Conservation (phyloP, 2,888 invertebrate genomes). For the Lithophane socia region DNA sequence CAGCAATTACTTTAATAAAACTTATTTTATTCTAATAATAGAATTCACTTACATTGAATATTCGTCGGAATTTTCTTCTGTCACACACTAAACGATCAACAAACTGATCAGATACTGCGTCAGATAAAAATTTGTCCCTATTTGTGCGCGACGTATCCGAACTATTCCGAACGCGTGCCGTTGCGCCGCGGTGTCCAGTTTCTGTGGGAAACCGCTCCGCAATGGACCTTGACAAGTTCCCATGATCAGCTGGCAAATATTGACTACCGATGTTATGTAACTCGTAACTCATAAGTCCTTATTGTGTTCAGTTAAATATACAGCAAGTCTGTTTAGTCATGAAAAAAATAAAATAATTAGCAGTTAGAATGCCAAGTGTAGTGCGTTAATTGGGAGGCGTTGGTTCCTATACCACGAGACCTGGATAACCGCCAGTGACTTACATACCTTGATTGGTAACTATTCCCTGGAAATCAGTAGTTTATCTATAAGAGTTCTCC, state of each 20-base stretch:
- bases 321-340: too few relatives aligned
- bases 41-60: not conserved
- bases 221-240: constrained; percentile 70
- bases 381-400: not conserved
- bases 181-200: constrained; percentile 78
- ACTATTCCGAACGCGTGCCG: constrained; percentile 69
- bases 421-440: not conserved
- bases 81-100: constrained; percentile 11
- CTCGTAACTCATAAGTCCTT: constrained; percentile 13
- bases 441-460: not conserved
- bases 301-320: not conserved
- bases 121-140: constrained; percentile 68
- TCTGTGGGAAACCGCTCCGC: constrained; percentile 84
- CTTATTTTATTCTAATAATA: not conserved
- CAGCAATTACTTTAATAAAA: not conserved
- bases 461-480: not conserved
- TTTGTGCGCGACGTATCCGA: constrained; percentile 66
- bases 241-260: constrained; percentile 65
- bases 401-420: not conserved
- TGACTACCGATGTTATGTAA: constrained; percentile 49
- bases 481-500: not conserved
- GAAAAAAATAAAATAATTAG: not conserved
- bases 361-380: not conserved
- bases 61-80: not conserved
- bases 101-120: constrained; percentile 42